Conservation (phyloP, 2,113 vertebrate species). For the Lophochroa leadbeateri region DNA sequence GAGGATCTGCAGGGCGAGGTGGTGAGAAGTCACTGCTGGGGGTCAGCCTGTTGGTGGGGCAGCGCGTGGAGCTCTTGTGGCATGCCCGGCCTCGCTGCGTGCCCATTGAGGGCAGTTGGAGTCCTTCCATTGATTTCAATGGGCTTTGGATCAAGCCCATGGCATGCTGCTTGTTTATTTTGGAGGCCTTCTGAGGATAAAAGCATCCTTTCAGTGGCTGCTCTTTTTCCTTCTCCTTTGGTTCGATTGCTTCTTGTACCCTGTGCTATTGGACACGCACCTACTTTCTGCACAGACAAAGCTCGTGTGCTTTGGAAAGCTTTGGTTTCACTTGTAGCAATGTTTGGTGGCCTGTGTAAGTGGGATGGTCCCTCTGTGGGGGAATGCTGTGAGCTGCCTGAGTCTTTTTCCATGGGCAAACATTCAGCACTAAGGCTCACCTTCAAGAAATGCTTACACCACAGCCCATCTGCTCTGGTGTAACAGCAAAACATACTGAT, state of each 20-base stretch:
- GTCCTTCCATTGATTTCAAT: neutral
- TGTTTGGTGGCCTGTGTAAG: neutral
- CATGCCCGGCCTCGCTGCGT: neutral
- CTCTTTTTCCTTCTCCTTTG: neutral
- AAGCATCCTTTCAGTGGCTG: conserved; percentile 3
- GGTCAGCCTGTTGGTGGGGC: neutral
- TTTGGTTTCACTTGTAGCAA: neutral
- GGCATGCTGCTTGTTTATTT: conserved; percentile 44
- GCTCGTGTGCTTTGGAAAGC: neutral
- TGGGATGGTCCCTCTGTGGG: neutral
- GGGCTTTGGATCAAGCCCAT: conserved; percentile 16
- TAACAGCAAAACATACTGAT: neutral
- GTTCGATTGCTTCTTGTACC: neutral
- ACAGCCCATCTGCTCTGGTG: neutral
- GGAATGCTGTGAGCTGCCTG: neutral
- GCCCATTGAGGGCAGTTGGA: conserved; percentile 20
- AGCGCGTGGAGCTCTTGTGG: neutral
- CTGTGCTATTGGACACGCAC: neutral
- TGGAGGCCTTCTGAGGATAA: neutral
- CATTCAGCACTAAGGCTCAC: neutral
- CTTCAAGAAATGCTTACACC: neutral
- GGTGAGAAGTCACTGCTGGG: fast-evolving
- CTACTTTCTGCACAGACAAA: neutral
- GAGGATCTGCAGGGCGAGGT: neutral
- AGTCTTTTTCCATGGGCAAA: neutral